A percentile compares a stretch with the other conserved stretches of the same genome.
These are phyloP conservation scores for Drosophila miranda DNA, from an alignment of 1,140 invertebrate genomes.

Conservation along the genomic window DNA sequence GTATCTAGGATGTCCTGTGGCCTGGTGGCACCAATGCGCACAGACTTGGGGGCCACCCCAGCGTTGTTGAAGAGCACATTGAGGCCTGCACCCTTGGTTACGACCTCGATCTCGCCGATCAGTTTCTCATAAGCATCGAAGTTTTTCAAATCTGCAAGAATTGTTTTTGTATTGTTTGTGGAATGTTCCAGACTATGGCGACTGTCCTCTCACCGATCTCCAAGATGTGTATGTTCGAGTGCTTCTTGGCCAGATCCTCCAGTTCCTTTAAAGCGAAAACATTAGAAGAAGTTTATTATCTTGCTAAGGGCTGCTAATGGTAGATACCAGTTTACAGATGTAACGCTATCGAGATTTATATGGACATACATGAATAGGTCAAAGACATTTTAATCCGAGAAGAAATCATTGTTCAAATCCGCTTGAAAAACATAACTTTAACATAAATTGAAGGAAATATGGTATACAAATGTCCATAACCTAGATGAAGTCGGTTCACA, in stretches of 20 bases:
- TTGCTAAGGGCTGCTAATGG: background rate
- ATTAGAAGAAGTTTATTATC: background rate
- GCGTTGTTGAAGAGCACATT: slow-evolving; percentile 95
- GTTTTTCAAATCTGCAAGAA: slow-evolving; percentile 86
- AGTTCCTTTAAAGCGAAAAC: slow-evolving; percentile 85
- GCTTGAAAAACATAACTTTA: too few relatives aligned
- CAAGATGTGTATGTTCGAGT: slow-evolving; percentile 86
- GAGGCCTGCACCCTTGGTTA: slow-evolving; percentile 87
- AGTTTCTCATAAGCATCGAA: slow-evolving; percentile 85
- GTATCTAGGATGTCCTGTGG: slow-evolving; percentile 88
- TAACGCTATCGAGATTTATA: too few relatives aligned
- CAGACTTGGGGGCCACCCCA: slow-evolving; percentile 89
- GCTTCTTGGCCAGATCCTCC: slow-evolving; percentile 83
- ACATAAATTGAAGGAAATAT: too few relatives aligned
- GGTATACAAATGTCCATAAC: too few relatives aligned
- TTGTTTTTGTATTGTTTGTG: background rate
- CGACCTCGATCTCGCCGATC: slow-evolving; percentile 84
- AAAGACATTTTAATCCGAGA: too few relatives aligned
- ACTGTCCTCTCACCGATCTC: slow-evolving; percentile 85
- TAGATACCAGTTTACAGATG: too few relatives aligned
- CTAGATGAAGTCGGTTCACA: too few relatives aligned
- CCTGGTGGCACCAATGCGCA: slow-evolving; percentile 87
- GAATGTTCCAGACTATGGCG: too few relatives aligned
- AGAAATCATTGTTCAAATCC: too few relatives aligned
- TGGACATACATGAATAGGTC: too few relatives aligned